Percentiles rank a stretch among this genome's conserved stretches.
Conservation (phyloP, 2,888 invertebrate species). For the Caenorhabditis sinica region DNA sequence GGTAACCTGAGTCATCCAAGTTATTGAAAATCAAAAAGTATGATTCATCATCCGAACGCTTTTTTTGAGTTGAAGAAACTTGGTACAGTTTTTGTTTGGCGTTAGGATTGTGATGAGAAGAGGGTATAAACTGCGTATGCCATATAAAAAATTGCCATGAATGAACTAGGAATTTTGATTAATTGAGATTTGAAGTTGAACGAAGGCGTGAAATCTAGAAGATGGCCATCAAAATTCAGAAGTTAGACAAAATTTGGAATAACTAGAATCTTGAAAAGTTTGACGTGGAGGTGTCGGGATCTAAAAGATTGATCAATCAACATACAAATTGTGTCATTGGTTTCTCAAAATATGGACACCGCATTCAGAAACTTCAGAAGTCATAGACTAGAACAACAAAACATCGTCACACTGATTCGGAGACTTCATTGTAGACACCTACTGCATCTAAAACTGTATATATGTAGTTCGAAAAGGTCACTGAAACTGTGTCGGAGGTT, state of each 20-base stretch:
- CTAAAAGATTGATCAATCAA: too few relatives aligned
- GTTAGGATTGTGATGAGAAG: neutral
- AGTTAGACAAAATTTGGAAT: too few relatives aligned
- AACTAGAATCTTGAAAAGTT: too few relatives aligned
- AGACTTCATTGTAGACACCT: neutral
- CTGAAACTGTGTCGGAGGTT: slow-evolving; percentile 28
- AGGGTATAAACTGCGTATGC: neutral
- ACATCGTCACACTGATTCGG: neutral
- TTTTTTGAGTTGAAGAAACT: neutral
- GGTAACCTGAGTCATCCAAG: slow-evolving; percentile 24
- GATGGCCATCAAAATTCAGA: too few relatives aligned
- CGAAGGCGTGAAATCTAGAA: too few relatives aligned
- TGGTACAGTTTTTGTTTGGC: slow-evolving; percentile 1
- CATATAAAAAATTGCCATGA: too few relatives aligned
- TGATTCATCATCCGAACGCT: slow-evolving; percentile 6
- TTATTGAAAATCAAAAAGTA: slow-evolving; percentile 3
- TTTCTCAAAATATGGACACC: too few relatives aligned
- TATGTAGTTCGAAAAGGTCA: slow-evolving; percentile 38
- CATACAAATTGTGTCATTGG: too few relatives aligned
- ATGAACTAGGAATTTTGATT: too few relatives aligned
- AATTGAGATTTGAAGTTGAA: too few relatives aligned
- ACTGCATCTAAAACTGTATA: neutral
- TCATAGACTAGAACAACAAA: neutral
- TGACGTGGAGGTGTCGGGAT: too few relatives aligned
- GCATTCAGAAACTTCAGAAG: too few relatives aligned